These are phyloP conservation scores for Palythoa grandis DNA, from an alignment of 92 coral and sea anemone species.

Conservation along the genomic window DNA sequence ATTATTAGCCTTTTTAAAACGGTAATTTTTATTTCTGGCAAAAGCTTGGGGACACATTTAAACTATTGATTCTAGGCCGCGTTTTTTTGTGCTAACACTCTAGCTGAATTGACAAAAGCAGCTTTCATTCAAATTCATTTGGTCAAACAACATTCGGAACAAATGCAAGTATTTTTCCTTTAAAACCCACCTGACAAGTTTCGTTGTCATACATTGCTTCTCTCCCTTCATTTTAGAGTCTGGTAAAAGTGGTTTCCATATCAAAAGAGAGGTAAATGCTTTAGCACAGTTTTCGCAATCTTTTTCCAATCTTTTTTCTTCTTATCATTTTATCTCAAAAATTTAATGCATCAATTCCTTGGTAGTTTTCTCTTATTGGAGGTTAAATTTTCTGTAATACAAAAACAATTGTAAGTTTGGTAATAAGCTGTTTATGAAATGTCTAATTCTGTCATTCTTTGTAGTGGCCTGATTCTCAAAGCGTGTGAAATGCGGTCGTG, in stretches of 20 bases:
- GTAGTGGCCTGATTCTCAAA: background rate
- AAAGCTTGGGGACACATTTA: background rate
- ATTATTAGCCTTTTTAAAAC: background rate
- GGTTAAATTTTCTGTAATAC: constrained; percentile 15
- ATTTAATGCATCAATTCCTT: constrained; percentile 33
- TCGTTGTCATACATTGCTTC: background rate
- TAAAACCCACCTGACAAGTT: constrained; percentile 4
- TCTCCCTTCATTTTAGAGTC: background rate
- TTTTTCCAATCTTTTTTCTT: constrained; percentile 17
- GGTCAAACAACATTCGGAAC: constrained; percentile 4
- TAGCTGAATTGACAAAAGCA: constrained; percentile 45
- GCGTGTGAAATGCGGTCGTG: constrained; percentile 19
- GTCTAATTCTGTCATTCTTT: constrained; percentile 10
- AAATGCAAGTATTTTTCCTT: background rate
- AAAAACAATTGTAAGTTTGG: background rate
- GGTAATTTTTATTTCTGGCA: background rate
- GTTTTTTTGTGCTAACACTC: background rate
- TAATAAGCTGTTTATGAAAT: constrained; percentile 41
- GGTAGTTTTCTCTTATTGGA: constrained; percentile 19
- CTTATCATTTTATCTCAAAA: constrained; percentile 29
- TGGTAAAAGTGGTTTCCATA: background rate
- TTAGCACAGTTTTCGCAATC: constrained; percentile 19
- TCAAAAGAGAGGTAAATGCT: constrained; percentile 7
- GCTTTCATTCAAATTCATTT: constrained; percentile 55
- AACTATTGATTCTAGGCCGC: background rate